Evolutionary conservation across 2,888 invertebrate species (phyloP), one percentile per base, ranked within the genome.

Genomic region (Liodrosophila aerea): DNA sequence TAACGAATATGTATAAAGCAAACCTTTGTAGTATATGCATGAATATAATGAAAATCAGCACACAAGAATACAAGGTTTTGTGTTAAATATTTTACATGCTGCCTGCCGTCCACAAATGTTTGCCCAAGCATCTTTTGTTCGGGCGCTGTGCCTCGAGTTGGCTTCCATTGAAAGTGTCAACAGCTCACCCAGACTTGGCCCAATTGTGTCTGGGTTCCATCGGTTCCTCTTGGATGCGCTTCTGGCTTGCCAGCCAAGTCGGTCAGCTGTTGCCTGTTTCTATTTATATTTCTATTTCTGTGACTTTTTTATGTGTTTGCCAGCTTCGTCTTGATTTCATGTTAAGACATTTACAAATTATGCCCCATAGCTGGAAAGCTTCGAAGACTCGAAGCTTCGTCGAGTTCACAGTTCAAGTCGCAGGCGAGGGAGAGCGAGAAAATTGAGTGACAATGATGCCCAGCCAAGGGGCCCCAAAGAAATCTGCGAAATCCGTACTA

Each of bases 301-400:
- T 36, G 36, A 36, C 8, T 11, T 56, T 65, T 54, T 71, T 56
- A 57, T 72, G 56, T 37, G 45, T 37, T 58, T 57, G 37, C 31
- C 51, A 43, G 57, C 65, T 34, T 37, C 9, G 85, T 76, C 74
- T 58, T 81, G 61, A 81, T 59, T 76, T 71, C 54, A 52, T 84
- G 82, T 74, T 63, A 57, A 47, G 82, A 84, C 77, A 74, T 84
- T 78, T 84, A 81, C 85, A 78, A 84, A 77, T 84, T 71, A 74
- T 72, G 62, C 64, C 57, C 39, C 46, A 52, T 37, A 37, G 49
- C 62, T 22, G 2, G 3, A 22, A 22, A 22, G 22, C 22, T 4
- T 22, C 22, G 22, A 22, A 22, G 34, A n/a, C 4, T n/a, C 9
- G n/a, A 64, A 36, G 29, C n/a, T n/a, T n/a, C n/a, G n/a, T 33